Evolutionary conservation across 2,888 invertebrate species (phyloP).

Genomic region (Argyresthia albistria): DNA sequence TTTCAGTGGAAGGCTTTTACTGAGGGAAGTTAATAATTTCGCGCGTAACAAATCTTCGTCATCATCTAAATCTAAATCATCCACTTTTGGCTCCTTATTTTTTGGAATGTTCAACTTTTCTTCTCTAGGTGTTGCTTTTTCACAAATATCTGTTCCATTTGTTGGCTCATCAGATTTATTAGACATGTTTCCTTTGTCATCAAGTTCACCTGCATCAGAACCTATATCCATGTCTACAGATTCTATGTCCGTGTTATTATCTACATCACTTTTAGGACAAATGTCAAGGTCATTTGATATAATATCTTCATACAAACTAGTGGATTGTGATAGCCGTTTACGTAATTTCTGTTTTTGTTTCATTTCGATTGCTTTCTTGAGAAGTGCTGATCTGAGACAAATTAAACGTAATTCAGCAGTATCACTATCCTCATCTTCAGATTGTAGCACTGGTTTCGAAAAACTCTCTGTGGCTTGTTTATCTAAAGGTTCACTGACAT

Average conservation of each 20-base stretch:
- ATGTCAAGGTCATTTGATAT: slow-evolving; percentile 20
- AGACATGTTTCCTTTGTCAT: slow-evolving; percentile 10
- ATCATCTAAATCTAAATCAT: slow-evolving; percentile 69
- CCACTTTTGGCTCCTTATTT: slow-evolving; percentile 21
- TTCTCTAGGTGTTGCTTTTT: slow-evolving; percentile 3
- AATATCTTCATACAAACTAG: slow-evolving; percentile 37
- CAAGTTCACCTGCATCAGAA: slow-evolving; percentile 35
- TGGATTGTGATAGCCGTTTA: slow-evolving; percentile 45
- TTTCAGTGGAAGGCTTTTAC: slow-evolving; percentile 61
- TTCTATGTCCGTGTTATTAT: slow-evolving; percentile 60
- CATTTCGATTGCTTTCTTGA: slow-evolving; percentile 76
- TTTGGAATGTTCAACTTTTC: slow-evolving; percentile 3
- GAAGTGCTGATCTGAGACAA: slow-evolving; percentile 77
- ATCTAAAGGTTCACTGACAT: too few species aligned
- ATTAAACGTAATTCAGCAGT: slow-evolving; percentile 75
- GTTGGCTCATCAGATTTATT: slow-evolving; percentile 2
- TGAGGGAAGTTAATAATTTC: slow-evolving; percentile 70
- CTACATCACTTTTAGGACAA: slow-evolving; percentile 26
- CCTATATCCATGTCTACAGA: slow-evolving; percentile 69
- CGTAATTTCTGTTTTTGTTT: slow-evolving; percentile 57
- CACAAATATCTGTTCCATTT: slow-evolving; percentile 11
- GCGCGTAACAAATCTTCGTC: slow-evolving; percentile 75
- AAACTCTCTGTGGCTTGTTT: too few species aligned
- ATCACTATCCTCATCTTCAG: slow-evolving; percentile 73
- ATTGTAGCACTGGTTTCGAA: slow-evolving; percentile 17